These are phyloP conservation scores for Andrena haemorrhoa DNA, from an alignment of 2,888 invertebrate genomes.

Conservation along the genomic window DNA sequence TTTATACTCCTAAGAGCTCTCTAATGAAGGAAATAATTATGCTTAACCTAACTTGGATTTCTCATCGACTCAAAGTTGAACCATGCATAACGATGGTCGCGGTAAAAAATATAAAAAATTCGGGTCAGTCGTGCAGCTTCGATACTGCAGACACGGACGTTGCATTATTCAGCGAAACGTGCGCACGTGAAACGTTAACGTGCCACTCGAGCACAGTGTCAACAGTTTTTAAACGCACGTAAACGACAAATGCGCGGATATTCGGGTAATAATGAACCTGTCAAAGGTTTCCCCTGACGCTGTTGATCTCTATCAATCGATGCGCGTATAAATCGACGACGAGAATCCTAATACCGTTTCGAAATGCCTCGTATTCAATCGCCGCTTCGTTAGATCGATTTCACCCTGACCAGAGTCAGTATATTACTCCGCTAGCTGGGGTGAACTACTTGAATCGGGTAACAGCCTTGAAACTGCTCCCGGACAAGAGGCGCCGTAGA, in stretches of 20 bases:
- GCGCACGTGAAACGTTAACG: slow-evolving; percentile 50
- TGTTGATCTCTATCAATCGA: neutral
- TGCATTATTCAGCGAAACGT: slow-evolving; percentile 56
- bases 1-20: no score
- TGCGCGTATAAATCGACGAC: slow-evolving; percentile 26
- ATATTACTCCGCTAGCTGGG: neutral
- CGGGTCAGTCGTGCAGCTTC: slow-evolving; percentile 27
- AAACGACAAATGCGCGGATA: slow-evolving; percentile 38
- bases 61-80: no score
- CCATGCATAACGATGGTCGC: no score
- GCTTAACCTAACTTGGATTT: no score
- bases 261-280: slow-evolving; percentile 38
- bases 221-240: slow-evolving; percentile 43
- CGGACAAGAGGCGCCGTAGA: slow-evolving; percentile 61
- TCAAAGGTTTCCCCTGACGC: neutral
- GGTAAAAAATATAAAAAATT: slow-evolving; percentile 14
- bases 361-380: slow-evolving; percentile 20
- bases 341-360: neutral
- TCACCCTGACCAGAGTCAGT: neutral
- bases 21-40: no score
- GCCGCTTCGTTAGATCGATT: slow-evolving; percentile 38
- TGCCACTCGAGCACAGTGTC: slow-evolving; percentile 23
- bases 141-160: slow-evolving; percentile 16
- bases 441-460: slow-evolving; percentile 26
- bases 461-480: slow-evolving; percentile 42